Evolutionary conservation across 2,113 vertebrate species (phyloP).

Genomic region (Scatophagus argus): DNA sequence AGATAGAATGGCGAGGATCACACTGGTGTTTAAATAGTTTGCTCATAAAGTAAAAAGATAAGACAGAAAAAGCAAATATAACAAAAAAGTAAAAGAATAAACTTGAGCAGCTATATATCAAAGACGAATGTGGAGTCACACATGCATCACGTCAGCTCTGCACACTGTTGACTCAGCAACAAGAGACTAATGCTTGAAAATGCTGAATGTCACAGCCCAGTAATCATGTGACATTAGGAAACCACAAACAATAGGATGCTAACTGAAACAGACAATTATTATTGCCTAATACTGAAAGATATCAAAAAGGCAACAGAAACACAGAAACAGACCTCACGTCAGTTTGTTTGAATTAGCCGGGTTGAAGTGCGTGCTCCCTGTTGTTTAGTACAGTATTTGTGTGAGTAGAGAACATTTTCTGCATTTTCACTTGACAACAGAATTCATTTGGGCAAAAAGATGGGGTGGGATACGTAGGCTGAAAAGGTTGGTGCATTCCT

Average conservation of each 20-base stretch:
- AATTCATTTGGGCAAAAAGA: constrained; percentile 18
- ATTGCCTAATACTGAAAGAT: not conserved
- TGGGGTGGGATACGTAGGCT: not conserved
- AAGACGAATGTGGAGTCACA: not conserved
- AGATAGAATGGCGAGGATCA: not conserved
- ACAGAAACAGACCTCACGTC: no score
- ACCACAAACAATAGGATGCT: not conserved
- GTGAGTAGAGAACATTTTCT: not conserved
- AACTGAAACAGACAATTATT: not conserved
- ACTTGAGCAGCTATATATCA: not conserved
- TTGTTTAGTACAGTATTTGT: not conserved
- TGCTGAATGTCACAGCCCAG: not conserved
- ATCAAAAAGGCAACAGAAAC: no score
- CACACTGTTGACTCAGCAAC: not conserved
- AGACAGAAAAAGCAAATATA: not conserved
- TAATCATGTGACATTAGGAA: not conserved
- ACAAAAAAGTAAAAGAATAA: not conserved
- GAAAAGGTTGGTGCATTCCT: not conserved
- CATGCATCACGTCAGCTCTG: not conserved
- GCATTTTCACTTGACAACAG: constrained; percentile 2
- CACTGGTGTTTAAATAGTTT: not conserved
- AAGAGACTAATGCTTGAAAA: not conserved
- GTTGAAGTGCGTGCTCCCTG: not conserved
- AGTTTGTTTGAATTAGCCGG: no score
- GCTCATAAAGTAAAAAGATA: not conserved